Evolutionary conservation across 2,888 invertebrate species (phyloP).

Genomic region (Nomada fabriciana): DNA sequence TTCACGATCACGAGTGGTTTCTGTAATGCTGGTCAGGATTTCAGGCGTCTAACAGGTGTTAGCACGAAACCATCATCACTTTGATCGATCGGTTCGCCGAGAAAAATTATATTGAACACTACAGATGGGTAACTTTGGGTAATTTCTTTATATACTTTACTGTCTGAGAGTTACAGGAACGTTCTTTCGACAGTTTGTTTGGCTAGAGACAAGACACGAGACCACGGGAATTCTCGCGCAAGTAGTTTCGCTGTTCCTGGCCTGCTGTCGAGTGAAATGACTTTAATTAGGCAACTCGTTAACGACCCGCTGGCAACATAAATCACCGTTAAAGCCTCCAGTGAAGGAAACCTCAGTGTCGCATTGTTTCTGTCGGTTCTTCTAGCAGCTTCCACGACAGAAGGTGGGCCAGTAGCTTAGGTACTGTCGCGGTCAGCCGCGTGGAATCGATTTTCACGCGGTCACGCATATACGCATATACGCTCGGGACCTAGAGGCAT

Average conservation of each 20-base stretch:
- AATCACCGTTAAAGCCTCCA: constrained; percentile 74
- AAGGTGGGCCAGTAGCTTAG: constrained; percentile 15
- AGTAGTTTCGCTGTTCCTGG: constrained; percentile 72
- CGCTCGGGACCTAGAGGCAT: not conserved
- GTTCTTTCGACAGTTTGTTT: constrained; percentile 32
- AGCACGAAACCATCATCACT: not conserved
- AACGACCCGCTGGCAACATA: constrained; percentile 76
- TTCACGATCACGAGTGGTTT: too few species aligned
- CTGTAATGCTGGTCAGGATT: too few species aligned
- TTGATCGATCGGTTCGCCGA: too few species aligned
- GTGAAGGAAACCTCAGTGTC: not conserved
- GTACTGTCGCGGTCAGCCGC: constrained; percentile 12
- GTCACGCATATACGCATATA: constrained; percentile 3
- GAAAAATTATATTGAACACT: too few species aligned
- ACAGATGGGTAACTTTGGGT: too few species aligned
- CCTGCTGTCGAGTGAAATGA: constrained; percentile 67
- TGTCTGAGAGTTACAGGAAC: not conserved
- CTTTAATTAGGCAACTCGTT: constrained; percentile 77
- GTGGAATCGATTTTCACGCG: constrained; percentile 17
- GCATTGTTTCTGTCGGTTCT: constrained; percentile 17
- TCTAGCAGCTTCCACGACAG: not conserved
- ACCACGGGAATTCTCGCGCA: constrained; percentile 60
- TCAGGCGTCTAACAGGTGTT: not conserved
- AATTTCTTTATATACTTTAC: too few species aligned
- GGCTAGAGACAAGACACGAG: constrained; percentile 24